Base-by-base conservation (phyloP, 1,140 invertebrate species). In the Zaprionus tsacasi region DNA sequence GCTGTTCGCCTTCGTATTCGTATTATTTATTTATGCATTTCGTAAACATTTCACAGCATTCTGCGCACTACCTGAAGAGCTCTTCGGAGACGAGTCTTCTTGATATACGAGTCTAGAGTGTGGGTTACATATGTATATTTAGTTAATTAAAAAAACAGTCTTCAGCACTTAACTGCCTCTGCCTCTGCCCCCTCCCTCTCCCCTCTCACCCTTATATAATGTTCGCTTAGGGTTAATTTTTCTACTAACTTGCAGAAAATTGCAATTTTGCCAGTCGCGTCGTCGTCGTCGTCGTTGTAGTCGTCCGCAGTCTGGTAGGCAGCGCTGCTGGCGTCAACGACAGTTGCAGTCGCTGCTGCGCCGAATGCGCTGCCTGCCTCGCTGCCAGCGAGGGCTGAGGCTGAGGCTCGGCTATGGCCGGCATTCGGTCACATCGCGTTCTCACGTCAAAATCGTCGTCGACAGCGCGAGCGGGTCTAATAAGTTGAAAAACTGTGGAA, bases 341-440 rank as follows among this genome's bases (percentile, higher is more conserved):
- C 40, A 79, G 33, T 77, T 56, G 27, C 30, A 38, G 69, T 59
- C 10, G 17, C 17, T 59, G 25, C 80, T 56, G 68, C 50, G 83
- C 30, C 82, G 64, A 30, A 17, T 50, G 71, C 67, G 48, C 73
- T 61, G 63, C 52, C 52, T 17, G 60, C n/a, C 43, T 69, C 64
- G 48, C 73, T 61, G 63, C 52, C 52, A 13, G 60, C n/a, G 21
- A 55, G 60, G 63, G 60, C 73, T 65, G 68, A 72, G 81, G 50
- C 76, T 70, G 79, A 80, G 80, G 63, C 74, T 81, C 70, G 78
- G 50, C 72, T 38, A 61, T 69, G 57, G 58, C 71, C 88, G 88
- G 88, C 88, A 91, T 91, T 91, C 88, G 81, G 65, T 91, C 73
- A 70, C 76, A 79, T 83, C 88, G 88, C 83, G 88, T 91, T 91